Evolutionary conservation across 92 coral and sea anemone genomes (phyloP).

Genomic region (Siderastrea radians): DNA sequence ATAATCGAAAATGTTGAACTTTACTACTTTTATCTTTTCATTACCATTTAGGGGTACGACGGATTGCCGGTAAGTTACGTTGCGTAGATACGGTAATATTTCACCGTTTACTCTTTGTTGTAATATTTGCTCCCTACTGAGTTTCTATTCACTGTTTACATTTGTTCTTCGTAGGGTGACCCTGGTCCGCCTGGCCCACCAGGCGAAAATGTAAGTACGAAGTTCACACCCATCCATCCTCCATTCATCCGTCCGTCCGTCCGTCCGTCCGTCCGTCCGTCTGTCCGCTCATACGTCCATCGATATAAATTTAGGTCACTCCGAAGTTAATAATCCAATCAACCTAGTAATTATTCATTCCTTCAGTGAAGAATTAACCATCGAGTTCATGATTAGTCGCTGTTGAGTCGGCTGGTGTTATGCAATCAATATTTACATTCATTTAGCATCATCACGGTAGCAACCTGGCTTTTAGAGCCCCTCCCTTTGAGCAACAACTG

Average conservation of each 20-base stretch:
- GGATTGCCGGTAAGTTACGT: conserved; percentile 37
- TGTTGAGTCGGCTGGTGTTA: too few species aligned
- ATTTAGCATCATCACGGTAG: too few species aligned
- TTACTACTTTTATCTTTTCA: not conserved
- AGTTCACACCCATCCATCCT: not conserved
- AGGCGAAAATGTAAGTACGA: conserved; percentile 50
- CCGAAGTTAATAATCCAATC: too few species aligned
- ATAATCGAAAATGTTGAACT: not conserved
- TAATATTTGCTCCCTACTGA: not conserved
- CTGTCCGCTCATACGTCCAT: not conserved
- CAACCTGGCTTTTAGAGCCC: too few species aligned
- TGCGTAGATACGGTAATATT: not conserved
- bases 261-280: not conserved
- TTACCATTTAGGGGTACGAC: conserved; percentile 45
- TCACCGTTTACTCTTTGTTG: not conserved
- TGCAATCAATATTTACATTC: too few species aligned
- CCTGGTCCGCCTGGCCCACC: conserved; percentile 91
- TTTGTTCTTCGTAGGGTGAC: conserved; percentile 25
- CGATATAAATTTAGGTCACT: not conserved
- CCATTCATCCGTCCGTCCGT: not conserved
- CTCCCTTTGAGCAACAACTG: too few species aligned
- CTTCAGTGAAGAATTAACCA: too few species aligned
- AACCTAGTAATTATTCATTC: too few species aligned
- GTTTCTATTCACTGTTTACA: not conserved
- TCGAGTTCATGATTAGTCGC: too few species aligned